Percentiles rank a stretch among this genome's conserved stretches.
These are phyloP conservation scores for Drosophila melanogaster DNA, from an alignment of 1,140 invertebrate species.

Conservation along the genomic window DNA sequence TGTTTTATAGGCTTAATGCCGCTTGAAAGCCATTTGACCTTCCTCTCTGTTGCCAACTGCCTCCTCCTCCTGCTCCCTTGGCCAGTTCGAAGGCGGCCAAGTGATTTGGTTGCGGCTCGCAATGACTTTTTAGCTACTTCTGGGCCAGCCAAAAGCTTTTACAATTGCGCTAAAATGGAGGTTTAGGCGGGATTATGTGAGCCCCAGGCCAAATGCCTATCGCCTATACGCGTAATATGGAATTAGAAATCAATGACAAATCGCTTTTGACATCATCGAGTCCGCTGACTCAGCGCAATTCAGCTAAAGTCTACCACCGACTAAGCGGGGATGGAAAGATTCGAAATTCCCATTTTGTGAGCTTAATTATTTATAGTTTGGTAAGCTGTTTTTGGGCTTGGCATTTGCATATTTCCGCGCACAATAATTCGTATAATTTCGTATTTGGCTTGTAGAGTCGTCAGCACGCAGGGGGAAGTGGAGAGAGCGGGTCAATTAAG, in stretches of 20 bases:
- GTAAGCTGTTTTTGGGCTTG: constrained; percentile 52
- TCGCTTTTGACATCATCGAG: constrained; percentile 46
- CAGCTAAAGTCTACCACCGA: constrained; percentile 27
- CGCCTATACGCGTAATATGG: constrained; percentile 39
- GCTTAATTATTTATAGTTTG: constrained; percentile 44
- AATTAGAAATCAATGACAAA: constrained; percentile 62
- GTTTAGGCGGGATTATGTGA: constrained; percentile 8
- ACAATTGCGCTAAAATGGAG: constrained; percentile 28
- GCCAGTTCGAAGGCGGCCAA: constrained; percentile 47
- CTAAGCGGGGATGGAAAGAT: constrained; percentile 27
- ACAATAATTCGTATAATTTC: constrained; percentile 23
- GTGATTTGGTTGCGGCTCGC: constrained; percentile 73
- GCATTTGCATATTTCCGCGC: constrained; percentile 23
- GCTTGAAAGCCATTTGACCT: constrained; percentile 72
- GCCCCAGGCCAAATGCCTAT: constrained; percentile 22
- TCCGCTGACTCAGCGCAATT: constrained; percentile 29
- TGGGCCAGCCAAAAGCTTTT: constrained; percentile 67
- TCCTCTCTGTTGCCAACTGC: constrained; percentile 25
- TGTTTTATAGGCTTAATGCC: constrained; percentile 58
- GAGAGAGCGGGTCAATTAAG: constrained; percentile 40
- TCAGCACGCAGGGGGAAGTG: background rate
- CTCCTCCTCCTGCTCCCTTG: constrained; percentile 21
- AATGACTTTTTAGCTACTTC: constrained; percentile 51
- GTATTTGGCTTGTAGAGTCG: constrained; percentile 27
- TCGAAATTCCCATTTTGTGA: constrained; percentile 56